Percentiles rank a stretch among this genome's conserved stretches.
These are phyloP conservation scores for Kryptolebias marmoratus DNA, from an alignment of 2,113 vertebrate genomes.

Conservation along the genomic window DNA sequence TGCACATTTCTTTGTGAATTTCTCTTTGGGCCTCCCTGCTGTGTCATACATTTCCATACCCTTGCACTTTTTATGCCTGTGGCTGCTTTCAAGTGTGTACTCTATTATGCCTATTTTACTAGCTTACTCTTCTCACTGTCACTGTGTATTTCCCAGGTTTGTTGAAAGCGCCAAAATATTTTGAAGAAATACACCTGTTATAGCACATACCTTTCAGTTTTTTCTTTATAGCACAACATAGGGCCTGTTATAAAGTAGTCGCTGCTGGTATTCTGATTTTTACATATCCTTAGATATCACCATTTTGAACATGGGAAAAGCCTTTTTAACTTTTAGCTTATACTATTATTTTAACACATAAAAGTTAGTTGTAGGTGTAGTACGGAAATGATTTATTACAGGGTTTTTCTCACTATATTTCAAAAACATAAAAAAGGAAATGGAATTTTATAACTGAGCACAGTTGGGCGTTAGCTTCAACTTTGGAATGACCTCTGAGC, in stretches of 20 bases:
- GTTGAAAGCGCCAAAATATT: constrained; percentile 10
- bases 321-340: not conserved
- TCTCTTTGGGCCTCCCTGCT: constrained; percentile 24
- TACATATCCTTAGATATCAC: constrained; percentile 10
- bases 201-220: constrained; percentile 10
- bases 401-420: constrained; percentile 6
- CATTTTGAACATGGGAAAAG: not conserved
- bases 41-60: constrained; percentile 23
- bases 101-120: not conserved
- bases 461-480: not conserved
- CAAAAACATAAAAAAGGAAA: not conserved
- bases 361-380: not conserved
- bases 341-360: constrained; percentile 1
- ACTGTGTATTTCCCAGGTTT: constrained; percentile 9
- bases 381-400: not conserved
- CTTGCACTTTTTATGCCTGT: constrained; percentile 22
- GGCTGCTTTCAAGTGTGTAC: constrained; percentile 18
- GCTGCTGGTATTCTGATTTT: constrained; percentile 20
- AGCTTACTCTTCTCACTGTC: not conserved
- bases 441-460: not conserved
- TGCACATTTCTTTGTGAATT: constrained; percentile 30
- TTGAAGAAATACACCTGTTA: not conserved
- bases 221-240: constrained; percentile 2
- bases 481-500: not conserved
- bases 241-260: constrained; percentile 9